phyloP scores from a whole-genome alignment of 2,888 invertebrate species.

The Cosmopolites sordidus region DNA sequence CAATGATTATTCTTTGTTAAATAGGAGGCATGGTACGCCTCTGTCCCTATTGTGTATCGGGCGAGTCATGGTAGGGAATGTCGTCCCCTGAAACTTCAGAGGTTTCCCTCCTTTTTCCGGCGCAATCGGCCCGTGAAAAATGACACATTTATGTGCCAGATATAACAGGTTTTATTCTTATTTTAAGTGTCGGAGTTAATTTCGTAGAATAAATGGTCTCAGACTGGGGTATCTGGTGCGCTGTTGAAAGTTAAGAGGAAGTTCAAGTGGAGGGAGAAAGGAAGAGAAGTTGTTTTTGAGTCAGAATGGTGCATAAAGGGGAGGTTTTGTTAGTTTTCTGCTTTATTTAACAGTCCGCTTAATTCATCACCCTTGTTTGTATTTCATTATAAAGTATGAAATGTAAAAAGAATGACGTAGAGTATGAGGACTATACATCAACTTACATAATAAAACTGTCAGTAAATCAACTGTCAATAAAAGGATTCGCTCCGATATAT shows the following conservation, averaged over 20 bases:
- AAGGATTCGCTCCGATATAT: no score
- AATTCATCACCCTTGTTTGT: no score
- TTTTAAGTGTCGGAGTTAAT: conserved; percentile 26
- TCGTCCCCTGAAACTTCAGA: background rate
- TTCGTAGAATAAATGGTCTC: conserved; percentile 19
- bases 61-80: background rate
- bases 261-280: conserved; percentile 1
- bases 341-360: no score
- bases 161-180: conserved; percentile 25
- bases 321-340: no score
- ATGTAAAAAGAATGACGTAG: no score
- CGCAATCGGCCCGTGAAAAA: conserved; percentile 49
- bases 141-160: conserved; percentile 49
- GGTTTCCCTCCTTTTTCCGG: conserved; percentile 33
- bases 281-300: background rate
- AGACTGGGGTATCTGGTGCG: conserved; percentile 5
- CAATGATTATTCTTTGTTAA: background rate
- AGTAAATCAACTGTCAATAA: no score
- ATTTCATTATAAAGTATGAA: no score
- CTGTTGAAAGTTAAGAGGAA: conserved; percentile 13
- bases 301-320: no score
- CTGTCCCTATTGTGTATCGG: background rate
- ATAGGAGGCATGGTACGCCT: background rate
- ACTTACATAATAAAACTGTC: no score
- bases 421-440: no score